A percentile compares a stretch with the other conserved stretches of the same genome.
These are phyloP conservation scores for Cheilosia urbana DNA, from an alignment of 2,888 invertebrate genomes.

Conservation along the genomic window DNA sequence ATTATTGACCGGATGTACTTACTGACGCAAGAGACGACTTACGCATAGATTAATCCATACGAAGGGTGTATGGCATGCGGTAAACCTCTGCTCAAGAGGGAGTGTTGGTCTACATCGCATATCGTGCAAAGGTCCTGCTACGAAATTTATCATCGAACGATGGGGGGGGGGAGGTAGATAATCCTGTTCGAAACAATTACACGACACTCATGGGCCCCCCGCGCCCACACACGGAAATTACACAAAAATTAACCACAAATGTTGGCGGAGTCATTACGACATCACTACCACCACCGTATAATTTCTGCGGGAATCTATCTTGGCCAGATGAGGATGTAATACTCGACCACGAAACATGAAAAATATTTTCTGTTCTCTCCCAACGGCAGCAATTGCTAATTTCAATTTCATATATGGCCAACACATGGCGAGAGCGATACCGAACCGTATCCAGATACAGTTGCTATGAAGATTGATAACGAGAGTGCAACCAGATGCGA, in stretches of 20 bases:
- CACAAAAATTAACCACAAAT: conserved; percentile 24
- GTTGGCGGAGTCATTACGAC: conserved; percentile 17
- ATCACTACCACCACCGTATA: background rate
- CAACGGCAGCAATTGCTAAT: background rate
- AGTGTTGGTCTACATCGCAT: too few species aligned
- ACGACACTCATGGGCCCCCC: background rate
- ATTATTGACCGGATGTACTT: conserved; percentile 28
- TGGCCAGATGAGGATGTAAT: conserved; percentile 12
- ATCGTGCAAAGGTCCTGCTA: background rate
- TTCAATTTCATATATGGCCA: background rate
- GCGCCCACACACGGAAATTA: conserved; percentile 4
- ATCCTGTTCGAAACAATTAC: conserved; percentile 11
- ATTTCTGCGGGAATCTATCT: conserved; percentile 3
- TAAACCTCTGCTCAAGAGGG: too few species aligned
- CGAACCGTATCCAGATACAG: background rate
- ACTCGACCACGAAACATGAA: background rate
- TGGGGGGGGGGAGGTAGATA: background rate
- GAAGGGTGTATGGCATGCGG: too few species aligned
- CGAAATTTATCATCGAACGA: conserved; percentile 19
- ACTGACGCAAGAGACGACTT: background rate
- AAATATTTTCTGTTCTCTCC: background rate
- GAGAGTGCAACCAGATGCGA: background rate
- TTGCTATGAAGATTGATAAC: background rate
- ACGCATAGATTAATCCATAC: conserved; percentile 10
- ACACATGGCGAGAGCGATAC: background rate